Evolutionary conservation across 2,797 vertebrate species (phyloP), one percentile per base, ranked within the genome.

Genomic region (Chelon labrosus): DNA sequence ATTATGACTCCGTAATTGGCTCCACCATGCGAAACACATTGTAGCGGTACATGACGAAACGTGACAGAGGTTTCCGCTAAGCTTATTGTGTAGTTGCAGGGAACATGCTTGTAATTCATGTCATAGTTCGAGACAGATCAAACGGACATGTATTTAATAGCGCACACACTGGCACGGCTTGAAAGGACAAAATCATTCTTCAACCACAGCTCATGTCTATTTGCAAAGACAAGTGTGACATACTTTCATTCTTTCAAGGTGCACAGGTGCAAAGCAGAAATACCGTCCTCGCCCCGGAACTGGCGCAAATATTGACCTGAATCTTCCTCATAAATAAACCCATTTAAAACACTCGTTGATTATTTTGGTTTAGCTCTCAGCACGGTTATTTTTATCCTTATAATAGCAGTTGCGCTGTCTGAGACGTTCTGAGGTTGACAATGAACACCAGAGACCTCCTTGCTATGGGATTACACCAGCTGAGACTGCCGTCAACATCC

Each of bases 221-320:
- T 91, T 91, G 91, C 65, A 86, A 89, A 90, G 85, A 89, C 91
- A 84, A 80, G 78, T 85, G 85, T 64, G 65, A 85, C 91, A 91
- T 83, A 14, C 79, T 85, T 80, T 71, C 79, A 87, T 90, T 89
- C 85, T 85, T 85, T 79, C 85, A 85, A 22, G 74, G 82, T 90
- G 82, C 83, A 90, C 88, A 90, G 85, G 82, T 90, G 88, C 85
- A 82, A 74, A 70, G 57, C 80, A 67, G 73, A 85, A 84, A 90
- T 77, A 78, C 66, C 67, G 74, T 38, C 74, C 73, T 42, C 9
- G 22, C 16, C 1, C 66, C 41, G 11, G 58, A 73, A 70, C 70
- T 11, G 50, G 75, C 59, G 73, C 51, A 63, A 53, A 75, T 52
- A 69, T 79, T 53, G 42, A 73, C 56, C 31, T 67, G 19, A 65